phyloP scores from a whole-genome alignment of 2,113 vertebrate genomes.

The Ahaetulla prasina region DNA sequence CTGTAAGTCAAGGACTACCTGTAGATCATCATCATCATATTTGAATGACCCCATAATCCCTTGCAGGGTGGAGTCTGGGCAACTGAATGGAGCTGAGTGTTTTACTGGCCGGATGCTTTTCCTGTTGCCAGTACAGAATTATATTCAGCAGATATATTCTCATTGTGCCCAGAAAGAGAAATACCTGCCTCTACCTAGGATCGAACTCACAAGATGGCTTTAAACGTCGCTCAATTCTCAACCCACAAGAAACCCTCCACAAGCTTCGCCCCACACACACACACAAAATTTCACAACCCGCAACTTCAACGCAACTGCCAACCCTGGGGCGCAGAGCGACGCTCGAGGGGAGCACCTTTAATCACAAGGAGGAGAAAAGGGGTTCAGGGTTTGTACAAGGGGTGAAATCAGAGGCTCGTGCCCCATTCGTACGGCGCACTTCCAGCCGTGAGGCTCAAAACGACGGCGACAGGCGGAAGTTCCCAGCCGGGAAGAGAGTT shows the following conservation, averaged over 20 bases:
- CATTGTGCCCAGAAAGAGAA: too few relatives aligned
- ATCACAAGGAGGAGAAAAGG: background rate
- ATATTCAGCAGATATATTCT: too few relatives aligned
- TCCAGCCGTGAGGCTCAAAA: background rate
- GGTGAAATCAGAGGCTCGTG: background rate
- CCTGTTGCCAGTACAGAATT: too few relatives aligned
- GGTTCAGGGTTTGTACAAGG: background rate
- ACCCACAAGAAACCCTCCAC: too few relatives aligned
- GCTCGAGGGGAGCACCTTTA: background rate
- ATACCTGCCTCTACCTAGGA: too few relatives aligned
- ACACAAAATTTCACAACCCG: background rate
- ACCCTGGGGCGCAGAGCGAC: fast-evolving
- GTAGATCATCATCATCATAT: too few relatives aligned
- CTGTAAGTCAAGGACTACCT: too few relatives aligned
- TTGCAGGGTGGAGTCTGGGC: too few relatives aligned
- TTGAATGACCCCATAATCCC: too few relatives aligned
- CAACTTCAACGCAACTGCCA: background rate
- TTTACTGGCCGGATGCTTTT: too few relatives aligned
- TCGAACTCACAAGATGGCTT: background rate
- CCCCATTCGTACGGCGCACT: background rate
- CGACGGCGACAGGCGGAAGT: background rate
- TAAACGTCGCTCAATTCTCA: background rate
- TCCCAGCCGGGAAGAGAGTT: too few relatives aligned
- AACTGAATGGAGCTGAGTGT: too few relatives aligned
- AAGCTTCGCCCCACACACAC: background rate